Base-by-base conservation (phyloP, 2,797 vertebrate genomes). In the Sebastes hopkinsi region DNA sequence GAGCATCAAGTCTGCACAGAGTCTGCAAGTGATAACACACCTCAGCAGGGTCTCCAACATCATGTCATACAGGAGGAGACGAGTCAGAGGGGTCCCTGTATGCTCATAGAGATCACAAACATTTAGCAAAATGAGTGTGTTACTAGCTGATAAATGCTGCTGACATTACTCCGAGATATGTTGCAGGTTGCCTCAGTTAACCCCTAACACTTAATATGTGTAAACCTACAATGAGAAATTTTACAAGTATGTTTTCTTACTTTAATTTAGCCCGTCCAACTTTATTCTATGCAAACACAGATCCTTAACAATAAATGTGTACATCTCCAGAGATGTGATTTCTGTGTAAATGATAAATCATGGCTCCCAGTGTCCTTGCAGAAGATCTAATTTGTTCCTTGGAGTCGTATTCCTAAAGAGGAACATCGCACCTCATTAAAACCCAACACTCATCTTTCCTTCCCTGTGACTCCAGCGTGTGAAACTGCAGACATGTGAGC, bases 371-470 rank as follows among this genome's bases (percentile, higher is more conserved):
- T 68, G 71, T 34, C 71, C 38, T 61, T 65, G 66, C 36, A 75
- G 78, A 73, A 56, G 55, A 72, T 34, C 8, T 67, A n/a, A 66
- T 81, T 34, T 36, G 65, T 66, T 87, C 62, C 36, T 59, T 55
- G 32, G 86, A 64, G 80, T 91, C 85, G 25, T 71, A 71, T 91
- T 89, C 70, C 83, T 64, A 42, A 79, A 74, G 75, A 88, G 82
- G 90, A 92, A 92, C 81, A 91, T 91, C 5, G 6, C 89, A 92
- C 89, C 91, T 94, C 88, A 80, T 94, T 92, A 92, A 92, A 93
- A 84, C 66, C 56, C 64, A 83, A 84, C 80, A 88, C 89, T 75
- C 75, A 25, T 73, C 78, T 81, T 71, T 80, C 76, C 74, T 75
- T 82, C 58, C 58, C 78, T 50, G 76, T 68, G 72, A 86, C 75